Base-by-base conservation (phyloP, 2,888 invertebrate genomes). In the Euzophera pinguis region DNA sequence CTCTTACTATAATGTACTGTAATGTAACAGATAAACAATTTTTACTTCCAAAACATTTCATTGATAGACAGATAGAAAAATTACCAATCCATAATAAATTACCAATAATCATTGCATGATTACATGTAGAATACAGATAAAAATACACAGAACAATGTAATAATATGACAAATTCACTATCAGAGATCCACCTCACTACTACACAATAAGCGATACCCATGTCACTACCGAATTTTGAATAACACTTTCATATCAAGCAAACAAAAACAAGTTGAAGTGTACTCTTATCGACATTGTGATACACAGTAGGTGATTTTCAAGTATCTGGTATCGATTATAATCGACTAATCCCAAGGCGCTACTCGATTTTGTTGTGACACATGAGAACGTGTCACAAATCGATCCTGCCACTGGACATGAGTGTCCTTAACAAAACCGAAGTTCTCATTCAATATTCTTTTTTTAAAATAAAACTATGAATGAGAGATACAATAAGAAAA, bases 301-400 rank as follows among this genome's bases (percentile, higher is more conserved):
- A 62, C 62, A 63, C 75, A 73, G 73, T 75, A 62, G 75, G 75
- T 63, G 75, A 71, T 72, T 75, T 75, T 67, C 73, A 58, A 57
- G 62, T 39, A 62, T 62, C 62, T 65, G 61, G 22, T 49, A 41
- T 47, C 27, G 60, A 59, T 56, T 59, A 67, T 62, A 67, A 65
- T 69, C 59, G 55, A 60, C 61, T 65, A 73, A 70, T 87, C 89
- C 88, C 90, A 69, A 76, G 90, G 67, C 74, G 71, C 84, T 77
- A 86, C 82, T 90, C 90, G 82, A 90, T 90, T 86, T 82, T 87
- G 84, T 88, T 89, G 78, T 87, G 88, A 89, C 89, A 86, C 73
- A 75, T 76, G 79, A 74, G 73, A 78, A 74, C 62, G 61, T 77
- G 78, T 77, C 81, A 76, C 65, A 64, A 68, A 67, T 62, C 61